phyloP scores from a whole-genome alignment of 2,888 invertebrate genomes.

The Osmoderma eremita region DNA sequence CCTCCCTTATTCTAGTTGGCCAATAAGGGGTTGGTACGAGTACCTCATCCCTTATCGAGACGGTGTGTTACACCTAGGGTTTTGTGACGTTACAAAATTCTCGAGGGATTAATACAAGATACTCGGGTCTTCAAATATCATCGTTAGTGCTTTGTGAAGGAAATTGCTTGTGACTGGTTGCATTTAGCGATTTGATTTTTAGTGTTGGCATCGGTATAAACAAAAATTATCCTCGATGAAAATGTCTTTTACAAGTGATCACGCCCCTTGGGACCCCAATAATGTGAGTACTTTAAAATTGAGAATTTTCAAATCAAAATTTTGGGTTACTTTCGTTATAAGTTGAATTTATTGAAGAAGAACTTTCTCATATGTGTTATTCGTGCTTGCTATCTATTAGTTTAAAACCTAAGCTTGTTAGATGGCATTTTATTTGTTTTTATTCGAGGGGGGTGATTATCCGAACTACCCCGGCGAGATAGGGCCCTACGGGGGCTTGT shows the following conservation, averaged over 20 bases:
- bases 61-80: too few relatives aligned
- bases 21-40: not conserved
- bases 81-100: too few relatives aligned
- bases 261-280: conserved; percentile 60
- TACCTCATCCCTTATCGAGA: not conserved
- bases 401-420: not conserved
- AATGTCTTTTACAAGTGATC: conserved; percentile 63
- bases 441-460: conserved; percentile 45
- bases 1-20: not conserved
- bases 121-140: too few relatives aligned
- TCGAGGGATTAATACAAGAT: too few relatives aligned
- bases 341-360: too few relatives aligned
- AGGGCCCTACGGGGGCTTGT: conserved; percentile 68
- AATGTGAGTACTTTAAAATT: conserved; percentile 54
- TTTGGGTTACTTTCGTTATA: too few relatives aligned
- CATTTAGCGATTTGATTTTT: not conserved
- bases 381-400: not conserved
- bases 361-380: not conserved
- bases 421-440: not conserved
- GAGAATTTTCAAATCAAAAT: too few relatives aligned
- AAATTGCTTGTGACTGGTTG: not conserved
- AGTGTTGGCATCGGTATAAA: not conserved
- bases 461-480: conserved; percentile 54
- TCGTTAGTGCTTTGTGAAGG: not conserved
- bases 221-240: conserved; percentile 55